Percentiles rank a stretch among this genome's conserved stretches.
Evolutionary conservation across 2,113 vertebrate genomes (phyloP).

Genomic region (Antidorcas marsupialis): DNA sequence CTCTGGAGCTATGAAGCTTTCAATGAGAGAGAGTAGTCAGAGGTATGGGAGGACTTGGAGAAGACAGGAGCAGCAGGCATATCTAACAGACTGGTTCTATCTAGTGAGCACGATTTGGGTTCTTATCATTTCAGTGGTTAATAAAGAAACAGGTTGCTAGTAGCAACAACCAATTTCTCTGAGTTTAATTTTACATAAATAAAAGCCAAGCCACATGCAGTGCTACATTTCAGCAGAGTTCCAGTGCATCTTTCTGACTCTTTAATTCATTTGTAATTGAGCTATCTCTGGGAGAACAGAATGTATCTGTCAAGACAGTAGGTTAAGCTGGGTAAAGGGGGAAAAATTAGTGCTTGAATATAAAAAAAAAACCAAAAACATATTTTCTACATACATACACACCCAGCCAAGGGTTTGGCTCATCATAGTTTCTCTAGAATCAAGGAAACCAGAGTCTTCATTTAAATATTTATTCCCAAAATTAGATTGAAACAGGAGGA

Average conservation of each 20-base stretch:
- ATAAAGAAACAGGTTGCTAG: background rate
- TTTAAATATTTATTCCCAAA: background rate
- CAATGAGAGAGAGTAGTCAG: background rate
- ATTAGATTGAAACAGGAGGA: background rate
- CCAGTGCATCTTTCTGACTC: background rate
- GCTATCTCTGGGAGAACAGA: background rate
- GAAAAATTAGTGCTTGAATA: background rate
- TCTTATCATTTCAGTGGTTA: background rate
- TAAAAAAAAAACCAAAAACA: background rate
- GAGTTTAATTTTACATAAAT: conserved; percentile 12
- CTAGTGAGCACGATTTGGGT: background rate
- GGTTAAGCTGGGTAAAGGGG: background rate
- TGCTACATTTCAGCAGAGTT: background rate
- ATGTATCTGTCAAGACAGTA: background rate
- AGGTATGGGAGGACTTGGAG: background rate
- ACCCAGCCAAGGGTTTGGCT: background rate
- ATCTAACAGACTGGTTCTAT: background rate
- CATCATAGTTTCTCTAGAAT: background rate
- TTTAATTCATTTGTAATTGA: background rate
- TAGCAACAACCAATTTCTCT: conserved; percentile 5
- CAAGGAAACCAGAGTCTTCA: background rate
- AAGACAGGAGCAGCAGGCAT: background rate
- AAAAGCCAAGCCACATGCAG: background rate
- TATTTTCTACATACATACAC: background rate
- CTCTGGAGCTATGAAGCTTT: background rate